Conservation (phyloP, 2,113 vertebrate genomes). For the Xiphophorus couchianus region DNA sequence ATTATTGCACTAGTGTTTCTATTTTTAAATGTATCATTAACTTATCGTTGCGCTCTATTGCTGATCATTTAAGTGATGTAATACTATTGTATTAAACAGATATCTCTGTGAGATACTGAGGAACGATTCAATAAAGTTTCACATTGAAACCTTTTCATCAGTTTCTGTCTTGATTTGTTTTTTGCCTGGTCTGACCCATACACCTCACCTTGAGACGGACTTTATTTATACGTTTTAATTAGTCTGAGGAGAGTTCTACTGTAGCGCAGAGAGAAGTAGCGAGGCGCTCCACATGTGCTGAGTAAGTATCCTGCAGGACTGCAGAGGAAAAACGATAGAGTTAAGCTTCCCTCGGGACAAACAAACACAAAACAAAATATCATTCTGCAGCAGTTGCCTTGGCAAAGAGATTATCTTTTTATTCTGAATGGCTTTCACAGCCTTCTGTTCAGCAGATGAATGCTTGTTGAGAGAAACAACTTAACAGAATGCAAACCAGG, state of each 20-base stretch:
- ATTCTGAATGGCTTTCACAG: not conserved
- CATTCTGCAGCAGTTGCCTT: not conserved
- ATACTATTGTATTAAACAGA: slow-evolving; percentile 77
- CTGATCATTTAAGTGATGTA: slow-evolving; percentile 53
- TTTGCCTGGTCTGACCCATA: not conserved
- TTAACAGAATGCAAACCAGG: not conserved
- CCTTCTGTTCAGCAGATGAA: not conserved
- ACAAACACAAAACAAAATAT: slow-evolving; percentile 3
- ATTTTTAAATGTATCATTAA: too few relatives aligned
- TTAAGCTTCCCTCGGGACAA: slow-evolving; percentile 1
- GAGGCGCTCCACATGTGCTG: slow-evolving; percentile 17
- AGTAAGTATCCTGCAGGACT: slow-evolving; percentile 11
- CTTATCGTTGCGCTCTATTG: not conserved
- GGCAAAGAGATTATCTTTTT: slow-evolving; percentile 2
- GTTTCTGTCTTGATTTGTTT: not conserved
- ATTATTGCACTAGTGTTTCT: too few relatives aligned
- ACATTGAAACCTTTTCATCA: slow-evolving; percentile 74
- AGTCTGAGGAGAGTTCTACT: slow-evolving; percentile 14
- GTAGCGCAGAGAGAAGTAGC: not conserved
- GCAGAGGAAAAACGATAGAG: not conserved
- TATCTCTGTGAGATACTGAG: slow-evolving; percentile 79
- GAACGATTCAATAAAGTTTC: slow-evolving; percentile 76
- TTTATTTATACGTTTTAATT: not conserved
- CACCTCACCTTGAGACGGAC: not conserved
- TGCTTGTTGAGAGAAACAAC: not conserved